These are phyloP conservation scores for Galendromus occidentalis DNA, from an alignment of 1,140 invertebrate species.

Conservation along the genomic window DNA sequence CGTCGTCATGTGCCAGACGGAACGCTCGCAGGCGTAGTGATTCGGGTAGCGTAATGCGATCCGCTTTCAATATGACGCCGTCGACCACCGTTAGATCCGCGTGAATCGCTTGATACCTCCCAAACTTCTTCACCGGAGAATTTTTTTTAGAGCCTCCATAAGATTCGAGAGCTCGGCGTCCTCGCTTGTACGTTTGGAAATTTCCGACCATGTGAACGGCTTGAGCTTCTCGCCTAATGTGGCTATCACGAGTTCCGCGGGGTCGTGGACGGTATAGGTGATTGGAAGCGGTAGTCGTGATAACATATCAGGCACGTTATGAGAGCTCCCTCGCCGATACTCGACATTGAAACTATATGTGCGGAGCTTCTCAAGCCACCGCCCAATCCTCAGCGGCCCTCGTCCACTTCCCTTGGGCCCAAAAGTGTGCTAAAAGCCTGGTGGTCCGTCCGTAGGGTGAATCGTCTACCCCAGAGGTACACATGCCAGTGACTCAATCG, in stretches of 20 bases:
- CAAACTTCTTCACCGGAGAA: neutral
- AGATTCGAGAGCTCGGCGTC: neutral
- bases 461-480: neutral
- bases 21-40: neutral
- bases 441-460: neutral
- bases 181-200: neutral
- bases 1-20: too few relatives aligned
- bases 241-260: neutral
- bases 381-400: neutral
- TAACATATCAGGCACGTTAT: neutral
- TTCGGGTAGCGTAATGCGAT: neutral
- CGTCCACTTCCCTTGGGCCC: neutral
- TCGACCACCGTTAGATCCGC: neutral
- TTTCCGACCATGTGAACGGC: too few relatives aligned
- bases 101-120: neutral
- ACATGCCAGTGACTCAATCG: neutral
- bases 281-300: neutral
- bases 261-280: neutral
- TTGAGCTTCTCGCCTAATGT: neutral
- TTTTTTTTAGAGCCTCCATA: neutral
- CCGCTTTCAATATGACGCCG: neutral
- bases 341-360: neutral
- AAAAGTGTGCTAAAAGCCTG: neutral
- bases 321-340: neutral
- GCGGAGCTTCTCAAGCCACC: neutral